phyloP scores from a whole-genome alignment of 2,797 vertebrate species.

The Schizothorax lantsangensis region DNA sequence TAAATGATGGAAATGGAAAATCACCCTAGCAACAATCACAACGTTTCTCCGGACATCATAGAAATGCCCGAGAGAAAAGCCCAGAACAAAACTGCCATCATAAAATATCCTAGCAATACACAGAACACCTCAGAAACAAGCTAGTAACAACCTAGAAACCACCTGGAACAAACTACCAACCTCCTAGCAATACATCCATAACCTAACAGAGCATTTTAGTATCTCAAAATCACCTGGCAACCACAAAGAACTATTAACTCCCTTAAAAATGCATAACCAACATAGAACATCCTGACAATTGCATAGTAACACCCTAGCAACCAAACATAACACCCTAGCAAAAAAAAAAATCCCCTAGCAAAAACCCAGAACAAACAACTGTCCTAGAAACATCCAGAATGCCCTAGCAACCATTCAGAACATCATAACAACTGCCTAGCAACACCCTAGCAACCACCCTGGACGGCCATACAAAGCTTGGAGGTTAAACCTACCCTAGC shows the following conservation, averaged over 20 bases:
- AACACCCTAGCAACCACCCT: neutral
- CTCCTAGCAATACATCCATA: neutral
- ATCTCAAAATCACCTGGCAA: neutral
- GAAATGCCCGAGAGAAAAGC: neutral
- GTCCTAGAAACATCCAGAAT: neutral
- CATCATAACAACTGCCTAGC: neutral
- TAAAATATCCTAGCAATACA: neutral
- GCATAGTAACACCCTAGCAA: neutral
- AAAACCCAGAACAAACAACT: neutral
- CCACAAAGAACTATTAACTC: neutral
- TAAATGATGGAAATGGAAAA: neutral
- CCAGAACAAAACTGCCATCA: neutral
- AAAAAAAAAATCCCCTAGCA: neutral
- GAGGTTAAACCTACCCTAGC: neutral
- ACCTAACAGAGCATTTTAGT: neutral
- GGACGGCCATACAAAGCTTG: neutral
- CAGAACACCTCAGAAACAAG: neutral
- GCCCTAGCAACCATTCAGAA: neutral
- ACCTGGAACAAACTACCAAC: neutral
- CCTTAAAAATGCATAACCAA: neutral
- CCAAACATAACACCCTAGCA: neutral
- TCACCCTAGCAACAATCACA: neutral
- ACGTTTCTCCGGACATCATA: neutral
- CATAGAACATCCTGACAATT: neutral
- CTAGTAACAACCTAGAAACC: no score